A percentile compares a stretch with the other conserved stretches of the same genome.
phyloP scores from a whole-genome alignment of 2,888 invertebrate genomes.

The Drosophila paramelanica region DNA sequence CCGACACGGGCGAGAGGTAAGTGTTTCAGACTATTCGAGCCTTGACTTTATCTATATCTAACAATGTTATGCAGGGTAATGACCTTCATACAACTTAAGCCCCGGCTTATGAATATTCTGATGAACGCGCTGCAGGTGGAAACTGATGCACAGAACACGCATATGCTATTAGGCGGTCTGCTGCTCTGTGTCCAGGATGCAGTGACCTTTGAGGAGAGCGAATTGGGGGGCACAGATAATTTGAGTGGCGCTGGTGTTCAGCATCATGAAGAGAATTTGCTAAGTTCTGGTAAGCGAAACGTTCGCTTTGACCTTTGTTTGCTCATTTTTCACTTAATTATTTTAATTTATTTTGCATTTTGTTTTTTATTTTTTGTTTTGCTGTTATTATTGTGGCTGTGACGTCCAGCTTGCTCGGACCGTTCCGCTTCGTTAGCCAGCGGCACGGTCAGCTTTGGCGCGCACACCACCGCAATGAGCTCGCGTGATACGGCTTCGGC shows the following conservation, averaged over 20 bases:
- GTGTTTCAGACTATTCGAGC: constrained; percentile 16
- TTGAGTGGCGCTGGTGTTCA: constrained; percentile 84
- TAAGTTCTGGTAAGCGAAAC: constrained; percentile 88
- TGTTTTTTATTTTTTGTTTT: constrained; percentile 30
- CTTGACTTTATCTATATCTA: too few relatives aligned
- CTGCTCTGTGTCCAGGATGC: constrained; percentile 92
- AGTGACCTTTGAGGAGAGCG: constrained; percentile 90
- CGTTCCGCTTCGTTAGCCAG: constrained; percentile 85
- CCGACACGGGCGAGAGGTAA: constrained; percentile 86
- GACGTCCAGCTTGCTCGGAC: constrained; percentile 84
- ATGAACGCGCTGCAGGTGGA: constrained; percentile 94
- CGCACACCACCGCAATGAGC: constrained; percentile 82
- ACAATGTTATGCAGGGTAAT: constrained; percentile 75
- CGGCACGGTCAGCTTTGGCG: constrained; percentile 84
- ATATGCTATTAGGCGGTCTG: constrained; percentile 93
- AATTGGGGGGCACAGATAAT: constrained; percentile 87
- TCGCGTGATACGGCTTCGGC: constrained; percentile 83
- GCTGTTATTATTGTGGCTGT: constrained; percentile 32
- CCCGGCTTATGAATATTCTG: constrained; percentile 91
- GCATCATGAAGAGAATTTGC: constrained; percentile 86
- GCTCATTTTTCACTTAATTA: constrained; percentile 33
- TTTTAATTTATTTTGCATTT: constrained; percentile 51
- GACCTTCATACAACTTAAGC: constrained; percentile 90
- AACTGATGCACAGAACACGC: constrained; percentile 93
- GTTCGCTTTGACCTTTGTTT: background rate